Conservation (phyloP, 2,888 invertebrate genomes). For the Allophyes oxyacanthae region DNA sequence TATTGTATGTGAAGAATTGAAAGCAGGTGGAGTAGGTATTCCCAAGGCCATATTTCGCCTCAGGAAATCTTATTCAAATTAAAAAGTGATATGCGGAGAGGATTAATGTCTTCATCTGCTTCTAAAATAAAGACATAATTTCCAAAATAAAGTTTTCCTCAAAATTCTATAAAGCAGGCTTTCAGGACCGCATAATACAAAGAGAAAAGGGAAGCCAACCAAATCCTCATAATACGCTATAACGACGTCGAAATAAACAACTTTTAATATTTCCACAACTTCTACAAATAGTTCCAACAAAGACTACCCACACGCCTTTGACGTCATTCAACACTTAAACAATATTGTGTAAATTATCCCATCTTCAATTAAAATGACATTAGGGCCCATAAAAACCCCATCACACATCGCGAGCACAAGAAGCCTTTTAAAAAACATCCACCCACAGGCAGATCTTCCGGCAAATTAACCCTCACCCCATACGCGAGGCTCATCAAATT, state of each 20-base stretch:
- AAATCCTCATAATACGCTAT: conserved; percentile 10
- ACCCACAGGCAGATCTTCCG: conserved; percentile 48
- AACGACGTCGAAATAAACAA: conserved; percentile 10
- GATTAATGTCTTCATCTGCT: too few species aligned
- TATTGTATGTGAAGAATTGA: too few species aligned
- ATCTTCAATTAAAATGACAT: conserved; percentile 46
- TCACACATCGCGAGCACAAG: conserved; percentile 29
- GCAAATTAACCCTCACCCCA: conserved; percentile 54
- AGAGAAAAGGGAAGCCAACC: not conserved
- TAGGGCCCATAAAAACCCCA: conserved; percentile 40
- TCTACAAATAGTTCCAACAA: conserved; percentile 4
- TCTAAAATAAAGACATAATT: too few species aligned
- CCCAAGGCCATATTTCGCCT: too few species aligned
- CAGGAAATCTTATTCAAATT: too few species aligned
- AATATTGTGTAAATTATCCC: conserved; percentile 24
- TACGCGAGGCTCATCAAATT: conserved; percentile 62
- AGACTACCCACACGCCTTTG: conserved; percentile 17
- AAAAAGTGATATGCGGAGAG: too few species aligned
- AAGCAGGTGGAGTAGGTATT: too few species aligned
- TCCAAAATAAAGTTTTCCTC: not conserved
- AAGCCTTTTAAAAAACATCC: conserved; percentile 54
- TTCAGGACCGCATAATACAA: not conserved
- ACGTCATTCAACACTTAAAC: conserved; percentile 14
- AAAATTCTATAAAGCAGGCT: conserved; percentile 1
- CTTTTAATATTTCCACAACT: conserved; percentile 12